phyloP scores from a whole-genome alignment of 2,797 vertebrate genomes.

The Enteromius radiatus region DNA sequence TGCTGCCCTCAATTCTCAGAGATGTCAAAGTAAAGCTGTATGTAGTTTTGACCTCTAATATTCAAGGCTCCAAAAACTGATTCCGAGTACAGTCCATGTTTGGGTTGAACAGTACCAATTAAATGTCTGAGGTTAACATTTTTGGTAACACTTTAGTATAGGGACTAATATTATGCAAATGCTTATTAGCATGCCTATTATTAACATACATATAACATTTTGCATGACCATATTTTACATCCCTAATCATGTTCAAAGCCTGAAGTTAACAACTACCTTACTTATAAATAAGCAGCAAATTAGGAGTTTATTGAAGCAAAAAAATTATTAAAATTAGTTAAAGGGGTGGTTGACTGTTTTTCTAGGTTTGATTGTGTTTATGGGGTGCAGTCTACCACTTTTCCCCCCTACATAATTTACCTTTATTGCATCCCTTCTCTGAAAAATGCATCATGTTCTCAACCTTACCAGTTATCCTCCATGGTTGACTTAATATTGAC shows the following conservation, averaged over 20 bases:
- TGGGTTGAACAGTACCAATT: neutral
- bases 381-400: no score
- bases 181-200: neutral
- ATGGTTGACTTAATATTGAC: constrained; percentile 66
- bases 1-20: neutral
- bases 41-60: neutral
- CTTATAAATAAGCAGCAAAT: neutral
- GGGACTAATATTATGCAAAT: no score
- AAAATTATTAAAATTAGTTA: no score
- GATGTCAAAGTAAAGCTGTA: neutral
- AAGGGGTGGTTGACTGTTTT: no score
- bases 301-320: no score
- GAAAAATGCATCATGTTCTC: constrained; percentile 53
- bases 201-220: neutral
- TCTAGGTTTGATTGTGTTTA: no score
- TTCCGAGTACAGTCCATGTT: neutral
- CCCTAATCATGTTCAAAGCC: neutral
- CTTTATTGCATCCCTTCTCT: no score
- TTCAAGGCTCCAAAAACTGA: neutral
- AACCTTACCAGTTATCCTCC: constrained; percentile 53
- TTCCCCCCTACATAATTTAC: no score
- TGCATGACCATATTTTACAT: neutral
- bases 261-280: neutral
- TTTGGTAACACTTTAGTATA: neutral
- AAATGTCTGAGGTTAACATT: neutral